Evolutionary conservation across 2,888 invertebrate genomes (phyloP).

Genomic region (Ormyrus thymus): DNA sequence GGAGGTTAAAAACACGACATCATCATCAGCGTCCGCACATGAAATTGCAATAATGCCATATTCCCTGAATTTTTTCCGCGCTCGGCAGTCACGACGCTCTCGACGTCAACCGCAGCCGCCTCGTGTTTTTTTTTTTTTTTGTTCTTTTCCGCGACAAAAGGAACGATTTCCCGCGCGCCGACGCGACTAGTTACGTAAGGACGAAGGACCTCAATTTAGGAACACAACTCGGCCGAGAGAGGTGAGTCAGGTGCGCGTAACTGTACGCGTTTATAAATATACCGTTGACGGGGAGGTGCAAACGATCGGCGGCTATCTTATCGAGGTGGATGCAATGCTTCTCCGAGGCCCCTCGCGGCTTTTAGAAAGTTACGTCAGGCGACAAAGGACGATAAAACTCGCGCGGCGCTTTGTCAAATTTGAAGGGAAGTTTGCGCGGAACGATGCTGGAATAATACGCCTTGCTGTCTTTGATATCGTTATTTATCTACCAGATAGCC

Average conservation of each 20-base stretch:
- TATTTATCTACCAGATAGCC: no score
- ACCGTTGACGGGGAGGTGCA: no score
- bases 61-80: not conserved
- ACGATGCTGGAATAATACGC: no score
- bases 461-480: no score
- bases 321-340: no score
- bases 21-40: not conserved
- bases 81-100: slow-evolving; percentile 29
- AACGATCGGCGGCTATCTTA: no score
- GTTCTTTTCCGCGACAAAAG: not conserved
- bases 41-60: slow-evolving; percentile 33
- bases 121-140: slow-evolving; percentile 8
- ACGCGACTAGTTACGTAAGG: not conserved
- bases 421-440: no score
- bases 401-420: no score
- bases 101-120: slow-evolving; percentile 10
- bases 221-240: not conserved
- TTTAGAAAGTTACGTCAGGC: no score
- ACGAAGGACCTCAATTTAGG: slow-evolving; percentile 13
- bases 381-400: no score
- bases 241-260: slow-evolving; percentile 26
- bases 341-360: no score
- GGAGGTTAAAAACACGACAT: not conserved
- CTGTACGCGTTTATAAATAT: slow-evolving; percentile 1
- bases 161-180: not conserved